A percentile compares a stretch with the other conserved stretches of the same genome.
Conservation (phyloP, 1,140 invertebrate genomes). For the Papilio aristodemus region DNA sequence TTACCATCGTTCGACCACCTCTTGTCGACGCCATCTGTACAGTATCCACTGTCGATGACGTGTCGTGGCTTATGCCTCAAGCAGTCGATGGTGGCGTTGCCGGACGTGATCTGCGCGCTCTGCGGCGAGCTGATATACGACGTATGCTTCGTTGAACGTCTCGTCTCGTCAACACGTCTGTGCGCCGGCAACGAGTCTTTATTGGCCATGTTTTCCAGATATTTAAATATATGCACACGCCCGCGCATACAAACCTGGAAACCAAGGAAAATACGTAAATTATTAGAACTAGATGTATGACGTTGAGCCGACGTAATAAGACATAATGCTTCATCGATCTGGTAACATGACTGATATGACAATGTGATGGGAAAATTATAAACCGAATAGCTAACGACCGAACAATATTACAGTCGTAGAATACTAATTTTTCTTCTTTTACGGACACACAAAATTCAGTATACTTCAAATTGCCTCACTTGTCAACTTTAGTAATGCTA, state of each 20-base stretch:
- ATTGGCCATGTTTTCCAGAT: slow-evolving; percentile 92
- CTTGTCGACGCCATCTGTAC: slow-evolving; percentile 90
- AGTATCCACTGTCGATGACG: slow-evolving; percentile 94
- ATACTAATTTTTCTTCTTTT: too few relatives aligned
- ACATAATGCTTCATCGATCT: too few relatives aligned
- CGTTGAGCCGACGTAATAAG: too few relatives aligned
- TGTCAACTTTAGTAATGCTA: too few relatives aligned
- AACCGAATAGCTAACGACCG: too few relatives aligned
- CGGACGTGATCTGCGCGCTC: slow-evolving; percentile 62
- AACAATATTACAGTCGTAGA: too few relatives aligned
- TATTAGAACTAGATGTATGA: too few relatives aligned
- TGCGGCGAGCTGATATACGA: slow-evolving; percentile 73
- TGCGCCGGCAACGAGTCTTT: slow-evolving; percentile 82
- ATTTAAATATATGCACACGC: slow-evolving; percentile 96
- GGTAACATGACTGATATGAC: too few relatives aligned
- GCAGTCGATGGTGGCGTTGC: slow-evolving; percentile 80
- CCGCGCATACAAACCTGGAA: slow-evolving; percentile 93
- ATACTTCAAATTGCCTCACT: too few relatives aligned
- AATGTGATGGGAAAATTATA: too few relatives aligned
- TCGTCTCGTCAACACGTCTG: slow-evolving; percentile 78
- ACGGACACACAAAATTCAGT: too few relatives aligned
- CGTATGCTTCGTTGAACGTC: slow-evolving; percentile 69
- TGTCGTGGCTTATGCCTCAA: slow-evolving; percentile 83
- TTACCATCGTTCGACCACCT: slow-evolving; percentile 91
- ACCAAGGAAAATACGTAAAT: slow-evolving; percentile 25